phyloP scores from a whole-genome alignment of 2,797 vertebrate genomes.

The Sebastolobus altivelis region DNA sequence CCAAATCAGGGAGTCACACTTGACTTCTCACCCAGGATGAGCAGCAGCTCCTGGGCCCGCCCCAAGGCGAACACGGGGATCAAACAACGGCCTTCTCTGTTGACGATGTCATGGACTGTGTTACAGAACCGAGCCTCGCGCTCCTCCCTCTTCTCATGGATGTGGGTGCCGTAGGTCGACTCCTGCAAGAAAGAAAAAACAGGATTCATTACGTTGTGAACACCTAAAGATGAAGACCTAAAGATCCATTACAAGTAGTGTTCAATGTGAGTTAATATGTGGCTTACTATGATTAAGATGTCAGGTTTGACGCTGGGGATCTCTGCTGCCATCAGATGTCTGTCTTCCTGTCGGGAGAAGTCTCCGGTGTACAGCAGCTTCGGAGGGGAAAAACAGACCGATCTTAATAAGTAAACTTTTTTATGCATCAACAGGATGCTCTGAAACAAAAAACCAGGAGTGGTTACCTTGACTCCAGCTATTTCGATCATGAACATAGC shows the following conservation, averaged over 20 bases:
- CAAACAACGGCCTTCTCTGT: constrained; percentile 92
- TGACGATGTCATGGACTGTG: constrained; percentile 93
- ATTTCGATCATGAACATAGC: constrained; percentile 99
- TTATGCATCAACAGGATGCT: not conserved
- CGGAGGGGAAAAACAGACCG: not conserved
- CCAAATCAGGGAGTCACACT: constrained; percentile 23
- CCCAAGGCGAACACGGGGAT: constrained; percentile 91
- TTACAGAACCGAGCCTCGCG: constrained; percentile 92
- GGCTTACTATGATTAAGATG: constrained; percentile 88
- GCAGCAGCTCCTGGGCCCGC: constrained; percentile 93
- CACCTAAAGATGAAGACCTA: not conserved
- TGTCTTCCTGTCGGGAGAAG: constrained; percentile 96
- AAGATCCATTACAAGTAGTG: not conserved
- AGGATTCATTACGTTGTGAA: not conserved
- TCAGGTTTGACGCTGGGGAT: constrained; percentile 94
- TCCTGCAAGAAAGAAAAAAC: constrained; percentile 55
- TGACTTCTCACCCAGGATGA: constrained; percentile 90
- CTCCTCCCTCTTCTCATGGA: constrained; percentile 93
- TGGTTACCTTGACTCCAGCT: constrained; percentile 93
- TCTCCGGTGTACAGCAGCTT: constrained; percentile 96
- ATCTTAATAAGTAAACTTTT: not conserved
- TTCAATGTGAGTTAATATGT: not conserved
- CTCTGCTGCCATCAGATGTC: constrained; percentile 95
- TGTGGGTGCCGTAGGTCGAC: constrained; percentile 89
- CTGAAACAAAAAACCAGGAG: not conserved